These are phyloP conservation scores for Chitala chitala DNA, from an alignment of 2,113 vertebrate species.

Conservation along the genomic window DNA sequence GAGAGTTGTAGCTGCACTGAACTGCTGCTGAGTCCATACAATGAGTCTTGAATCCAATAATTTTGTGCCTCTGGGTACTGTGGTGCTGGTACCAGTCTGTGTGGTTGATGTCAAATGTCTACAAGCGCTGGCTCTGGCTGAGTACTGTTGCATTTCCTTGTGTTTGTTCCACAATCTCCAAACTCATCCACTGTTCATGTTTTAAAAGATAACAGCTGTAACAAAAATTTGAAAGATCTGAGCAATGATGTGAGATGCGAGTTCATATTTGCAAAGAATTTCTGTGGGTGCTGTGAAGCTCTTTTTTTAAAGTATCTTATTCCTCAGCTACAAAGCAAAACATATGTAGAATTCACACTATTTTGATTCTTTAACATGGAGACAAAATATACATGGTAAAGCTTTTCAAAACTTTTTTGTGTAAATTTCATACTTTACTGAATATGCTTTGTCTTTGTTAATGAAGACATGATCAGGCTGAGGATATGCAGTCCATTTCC, in stretches of 20 bases:
- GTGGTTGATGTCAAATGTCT: neutral
- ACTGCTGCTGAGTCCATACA: neutral
- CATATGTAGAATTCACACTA: too few relatives aligned
- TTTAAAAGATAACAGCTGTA: neutral
- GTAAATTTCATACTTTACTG: too few relatives aligned
- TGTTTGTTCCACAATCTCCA: neutral
- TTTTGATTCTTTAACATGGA: too few relatives aligned
- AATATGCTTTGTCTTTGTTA: neutral
- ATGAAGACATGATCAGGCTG: neutral
- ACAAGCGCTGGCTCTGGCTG: neutral
- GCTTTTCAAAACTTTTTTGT: too few relatives aligned
- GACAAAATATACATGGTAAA: too few relatives aligned
- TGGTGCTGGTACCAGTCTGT: neutral
- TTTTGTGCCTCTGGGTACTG: neutral
- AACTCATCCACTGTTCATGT: too few relatives aligned
- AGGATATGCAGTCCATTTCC: neutral
- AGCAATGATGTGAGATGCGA: neutral
- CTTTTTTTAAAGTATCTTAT: too few relatives aligned
- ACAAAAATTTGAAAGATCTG: too few relatives aligned
- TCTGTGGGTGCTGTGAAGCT: neutral
- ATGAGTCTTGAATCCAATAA: neutral
- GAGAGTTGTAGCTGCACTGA: neutral
- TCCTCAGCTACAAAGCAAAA: too few relatives aligned
- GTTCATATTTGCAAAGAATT: neutral
- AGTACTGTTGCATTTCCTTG: neutral